phyloP scores from a whole-genome alignment of 2,113 vertebrate species.

The Stigmatopora nigra region DNA sequence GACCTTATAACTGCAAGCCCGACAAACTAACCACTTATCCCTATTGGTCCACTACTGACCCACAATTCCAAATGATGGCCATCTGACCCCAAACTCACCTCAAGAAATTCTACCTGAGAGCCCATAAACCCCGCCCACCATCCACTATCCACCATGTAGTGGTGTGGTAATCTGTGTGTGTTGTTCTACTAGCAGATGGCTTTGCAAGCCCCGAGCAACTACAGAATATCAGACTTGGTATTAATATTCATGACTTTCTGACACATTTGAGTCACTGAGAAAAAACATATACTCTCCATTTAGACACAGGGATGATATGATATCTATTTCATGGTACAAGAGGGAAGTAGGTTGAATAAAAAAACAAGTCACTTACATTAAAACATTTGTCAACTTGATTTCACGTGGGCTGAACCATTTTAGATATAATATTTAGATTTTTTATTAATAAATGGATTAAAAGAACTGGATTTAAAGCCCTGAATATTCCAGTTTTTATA shows the following conservation, averaged over 20 bases:
- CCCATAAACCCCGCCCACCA: not conserved
- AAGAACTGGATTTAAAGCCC: no score
- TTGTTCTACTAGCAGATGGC: conserved; percentile 37
- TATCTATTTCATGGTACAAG: conserved; percentile 12
- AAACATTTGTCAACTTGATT: no score
- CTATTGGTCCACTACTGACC: not conserved
- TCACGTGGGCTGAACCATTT: no score
- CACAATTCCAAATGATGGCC: conserved; percentile 11
- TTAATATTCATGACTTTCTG: conserved; percentile 58
- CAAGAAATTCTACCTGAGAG: conserved; percentile 27
- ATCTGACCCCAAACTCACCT: conserved; percentile 30
- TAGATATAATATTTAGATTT: no score
- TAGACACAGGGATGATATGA: conserved; percentile 11
- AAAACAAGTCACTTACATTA: no score
- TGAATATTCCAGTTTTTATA: no score
- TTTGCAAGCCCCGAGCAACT: conserved; percentile 28
- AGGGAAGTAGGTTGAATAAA: conserved; percentile 13
- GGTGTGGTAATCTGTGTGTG: conserved; percentile 33
- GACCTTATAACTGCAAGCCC: no score
- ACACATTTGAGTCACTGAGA: conserved; percentile 42
- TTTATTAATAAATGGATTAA: no score
- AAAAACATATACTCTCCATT: conserved; percentile 17
- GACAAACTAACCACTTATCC: no score
- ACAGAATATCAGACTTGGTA: conserved; percentile 35
- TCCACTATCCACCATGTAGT: conserved; percentile 17